These are phyloP conservation scores for Gonioctena quinquepunctata DNA, from an alignment of 1,140 invertebrate species.

Conservation along the genomic window DNA sequence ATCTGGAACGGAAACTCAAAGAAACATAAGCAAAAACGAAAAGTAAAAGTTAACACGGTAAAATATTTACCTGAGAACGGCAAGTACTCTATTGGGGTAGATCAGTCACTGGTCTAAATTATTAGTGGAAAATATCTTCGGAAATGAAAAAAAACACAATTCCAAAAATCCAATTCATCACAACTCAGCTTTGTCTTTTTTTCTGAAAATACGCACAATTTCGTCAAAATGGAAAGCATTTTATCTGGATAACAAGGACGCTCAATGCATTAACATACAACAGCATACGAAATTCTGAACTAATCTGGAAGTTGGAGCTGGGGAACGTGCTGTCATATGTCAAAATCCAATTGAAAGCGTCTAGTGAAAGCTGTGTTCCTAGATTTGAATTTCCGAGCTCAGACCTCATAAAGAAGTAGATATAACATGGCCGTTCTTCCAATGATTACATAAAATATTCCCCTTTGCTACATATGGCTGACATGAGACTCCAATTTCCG, in stretches of 20 bases:
- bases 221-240: conserved; percentile 4
- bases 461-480: too few species aligned
- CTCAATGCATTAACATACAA: conserved; percentile 27
- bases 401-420: too few species aligned
- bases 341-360: too few species aligned
- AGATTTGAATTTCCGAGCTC: too few species aligned
- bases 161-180: neutral
- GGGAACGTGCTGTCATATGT: too few species aligned
- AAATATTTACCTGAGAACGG: conserved; percentile 37
- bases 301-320: neutral
- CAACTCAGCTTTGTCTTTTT: neutral
- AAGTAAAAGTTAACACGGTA: neutral
- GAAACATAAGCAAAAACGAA: neutral
- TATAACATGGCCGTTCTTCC: too few species aligned
- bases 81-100: conserved; percentile 9
- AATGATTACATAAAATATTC: too few species aligned
- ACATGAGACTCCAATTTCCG: too few species aligned
- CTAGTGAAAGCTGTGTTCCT: too few species aligned
- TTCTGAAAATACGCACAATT: neutral
- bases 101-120: conserved; percentile 7
- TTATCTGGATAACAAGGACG: conserved; percentile 30
- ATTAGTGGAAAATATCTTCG: neutral
- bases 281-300: conserved; percentile 12
- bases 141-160: conserved; percentile 13
- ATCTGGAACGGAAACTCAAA: too few species aligned